Base-by-base conservation (phyloP, 2,797 vertebrate genomes). In the Eospalax fontanierii region DNA sequence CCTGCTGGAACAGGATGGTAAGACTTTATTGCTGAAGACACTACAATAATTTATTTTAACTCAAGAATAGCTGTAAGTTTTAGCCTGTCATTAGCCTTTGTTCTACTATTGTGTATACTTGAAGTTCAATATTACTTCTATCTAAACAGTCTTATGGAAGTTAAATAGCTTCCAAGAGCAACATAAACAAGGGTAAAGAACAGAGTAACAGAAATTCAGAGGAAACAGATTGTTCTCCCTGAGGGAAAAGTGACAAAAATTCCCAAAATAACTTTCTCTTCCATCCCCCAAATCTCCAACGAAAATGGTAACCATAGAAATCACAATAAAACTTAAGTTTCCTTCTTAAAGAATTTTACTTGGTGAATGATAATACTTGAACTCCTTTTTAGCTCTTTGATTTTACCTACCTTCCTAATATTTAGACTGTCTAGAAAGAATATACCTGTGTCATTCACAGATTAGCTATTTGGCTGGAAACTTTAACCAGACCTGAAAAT, bases 121-220 rank as follows among this genome's bases (percentile, higher is more conserved):
- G 76, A 98, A 93, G 74, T 87, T 97, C n/a, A 86, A 40, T 46
- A 63, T 95, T 90, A 75, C 84, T 0, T 92, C 14, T 66, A 66
- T 95, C 71, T 94, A 90, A 89, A 50, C 1, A 33, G 85, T 59
- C 43, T 95, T 43, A 46, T 66, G n/a, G 95, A 57, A 85, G 87
- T 68, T 40, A 97, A 95, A 66, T 93, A 92, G 95, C 90, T 97
- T 97, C 94, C 97, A 97, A 97, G 82, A 70, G 40, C 33, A 91
- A n/a, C 78, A 30, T 87, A 96, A 81, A 40, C 46, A 87, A 84
- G 79, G 65, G 15, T 89, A 71, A 96, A 65, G 88, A 84, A 89
- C 22, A 95, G 75, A 88, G 90, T 70, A 97, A 97, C n/a, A 96
- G 82, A 84, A 68, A 93, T 79, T 86, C 75, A 85, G 78, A 97